Conservation (phyloP, 2,888 invertebrate genomes). For the Trimorus sp. region DNA sequence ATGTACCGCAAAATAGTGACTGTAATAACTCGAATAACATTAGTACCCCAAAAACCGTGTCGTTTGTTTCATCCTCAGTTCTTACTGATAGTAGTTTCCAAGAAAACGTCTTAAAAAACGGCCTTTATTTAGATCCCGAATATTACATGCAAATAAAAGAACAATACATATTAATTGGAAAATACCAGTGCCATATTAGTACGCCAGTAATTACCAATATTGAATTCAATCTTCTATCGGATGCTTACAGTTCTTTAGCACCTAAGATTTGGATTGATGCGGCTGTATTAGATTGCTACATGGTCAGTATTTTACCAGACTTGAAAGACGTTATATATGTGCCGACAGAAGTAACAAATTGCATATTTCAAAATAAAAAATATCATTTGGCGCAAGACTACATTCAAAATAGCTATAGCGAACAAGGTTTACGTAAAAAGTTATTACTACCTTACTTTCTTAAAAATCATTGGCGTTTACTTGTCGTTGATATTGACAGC, state of each 20-base stretch:
- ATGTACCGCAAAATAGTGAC: no score
- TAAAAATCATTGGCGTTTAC: neutral
- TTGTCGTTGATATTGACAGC: neutral
- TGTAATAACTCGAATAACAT: no score
- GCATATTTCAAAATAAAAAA: neutral
- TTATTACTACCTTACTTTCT: neutral
- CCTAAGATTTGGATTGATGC: neutral
- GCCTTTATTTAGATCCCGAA: neutral
- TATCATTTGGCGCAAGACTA: neutral
- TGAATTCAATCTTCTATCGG: neutral
- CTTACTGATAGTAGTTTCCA: neutral
- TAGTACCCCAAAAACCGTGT: no score
- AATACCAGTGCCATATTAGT: neutral
- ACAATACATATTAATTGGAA: neutral
- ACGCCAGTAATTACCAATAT: neutral
- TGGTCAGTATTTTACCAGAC: neutral
- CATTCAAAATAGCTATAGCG: neutral
- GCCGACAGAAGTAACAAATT: neutral
- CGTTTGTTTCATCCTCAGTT: neutral
- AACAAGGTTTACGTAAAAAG: neutral
- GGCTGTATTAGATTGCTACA: neutral
- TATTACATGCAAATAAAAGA: conserved; percentile 3
- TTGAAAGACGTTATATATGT: conserved; percentile 9
- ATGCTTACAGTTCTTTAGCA: neutral
- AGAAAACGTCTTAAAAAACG: neutral